phyloP scores from a whole-genome alignment of 2,113 vertebrate species.

The Chaetops frenatus region DNA sequence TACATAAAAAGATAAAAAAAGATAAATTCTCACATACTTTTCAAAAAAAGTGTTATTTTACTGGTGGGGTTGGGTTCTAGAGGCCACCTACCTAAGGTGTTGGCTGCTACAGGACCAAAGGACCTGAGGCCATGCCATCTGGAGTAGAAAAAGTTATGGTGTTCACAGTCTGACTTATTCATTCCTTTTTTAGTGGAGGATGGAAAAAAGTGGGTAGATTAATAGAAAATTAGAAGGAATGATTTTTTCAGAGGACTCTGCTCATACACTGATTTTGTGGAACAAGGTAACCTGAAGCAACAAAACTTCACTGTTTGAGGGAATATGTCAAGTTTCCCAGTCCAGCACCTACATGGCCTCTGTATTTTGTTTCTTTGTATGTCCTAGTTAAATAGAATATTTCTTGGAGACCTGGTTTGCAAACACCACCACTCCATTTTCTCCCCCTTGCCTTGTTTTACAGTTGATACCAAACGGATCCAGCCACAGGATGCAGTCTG shows the following conservation, averaged over 20 bases:
- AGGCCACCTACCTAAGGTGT: background rate
- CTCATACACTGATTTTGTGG: background rate
- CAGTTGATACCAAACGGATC: conserved; percentile 77
- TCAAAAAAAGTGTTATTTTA: background rate
- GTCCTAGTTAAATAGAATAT: background rate
- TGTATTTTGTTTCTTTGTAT: background rate
- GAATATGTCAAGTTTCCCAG: background rate
- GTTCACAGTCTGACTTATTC: background rate
- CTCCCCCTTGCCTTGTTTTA: background rate
- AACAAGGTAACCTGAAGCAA: background rate
- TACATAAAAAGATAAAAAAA: background rate
- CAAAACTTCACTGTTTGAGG: background rate
- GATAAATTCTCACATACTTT: background rate
- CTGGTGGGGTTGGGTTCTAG: background rate
- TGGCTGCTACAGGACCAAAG: background rate
- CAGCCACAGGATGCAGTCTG: conserved; percentile 77
- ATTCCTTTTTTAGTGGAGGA: background rate
- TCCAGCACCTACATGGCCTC: background rate
- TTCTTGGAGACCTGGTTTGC: background rate
- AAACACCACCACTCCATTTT: background rate
- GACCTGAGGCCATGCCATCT: background rate
- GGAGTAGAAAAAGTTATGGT: background rate
- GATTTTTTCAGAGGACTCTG: background rate
- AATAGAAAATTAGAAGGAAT: background rate
- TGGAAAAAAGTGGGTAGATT: background rate